Evolutionary conservation across 2,888 invertebrate genomes (phyloP), one percentile per base, ranked within the genome.

Genomic region (Polydrusus tereticollis): DNA sequence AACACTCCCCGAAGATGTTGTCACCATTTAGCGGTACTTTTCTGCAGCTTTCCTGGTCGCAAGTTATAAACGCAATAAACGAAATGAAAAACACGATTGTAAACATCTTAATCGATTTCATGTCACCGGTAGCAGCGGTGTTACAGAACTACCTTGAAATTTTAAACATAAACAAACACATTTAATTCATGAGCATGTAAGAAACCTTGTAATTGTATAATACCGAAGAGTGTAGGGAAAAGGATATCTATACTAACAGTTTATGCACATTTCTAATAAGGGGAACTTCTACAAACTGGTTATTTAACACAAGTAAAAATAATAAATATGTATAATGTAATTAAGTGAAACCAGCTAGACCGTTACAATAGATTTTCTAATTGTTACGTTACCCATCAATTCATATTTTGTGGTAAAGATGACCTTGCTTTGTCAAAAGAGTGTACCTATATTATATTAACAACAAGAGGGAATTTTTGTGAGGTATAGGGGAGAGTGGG

Each of bases 351-450:
- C 8, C 29, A 47, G 20, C 45, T 16, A 47, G 41, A 2, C 14
- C 14, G 14, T 12, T 12, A 55, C 52, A 55, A 55, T 55, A 55
- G 52, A 55, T 55, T 52, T 52, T 52, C 50, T 55, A 55, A 55
- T 55, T n/a, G n/a, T n/a, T 55, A 55, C 29, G 29, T 29, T 55
- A 55, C 52, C 29, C 52, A 55, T 29, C 52, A 55, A 16, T 29
- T 29, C n/a, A n/a, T 55, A 29, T 52, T 55, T 16, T 52, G 26
- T 29, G 29, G 36, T 33, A 43, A 55, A 66, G 57, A 57, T 66
- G 66, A 66, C 66, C 66, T 66, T 66, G 66, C 41, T 29, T 16
- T 55, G 14, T 29, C 29, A 55, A 55, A 55, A 47, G 16, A 5
- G 16, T 41, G 7, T 16, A 16, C 6, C 16, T n/a, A 16, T 16